Evolutionary conservation across 2,797 vertebrate genomes (phyloP).

Genomic region (Siniperca obscura): DNA sequence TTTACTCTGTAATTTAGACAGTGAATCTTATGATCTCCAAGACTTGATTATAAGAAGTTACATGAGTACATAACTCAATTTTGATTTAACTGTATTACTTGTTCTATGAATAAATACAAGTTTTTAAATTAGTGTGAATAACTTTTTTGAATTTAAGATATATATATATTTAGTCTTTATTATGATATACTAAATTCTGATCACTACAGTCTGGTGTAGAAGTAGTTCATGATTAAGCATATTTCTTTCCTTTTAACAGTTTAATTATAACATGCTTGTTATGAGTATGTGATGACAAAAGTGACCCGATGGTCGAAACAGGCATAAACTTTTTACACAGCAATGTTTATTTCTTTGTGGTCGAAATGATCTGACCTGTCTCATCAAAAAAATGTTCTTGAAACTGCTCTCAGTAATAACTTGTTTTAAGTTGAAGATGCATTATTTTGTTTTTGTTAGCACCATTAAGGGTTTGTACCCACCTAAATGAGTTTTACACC

Average conservation of each 20-base stretch:
- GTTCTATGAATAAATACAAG: neutral
- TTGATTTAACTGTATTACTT: neutral
- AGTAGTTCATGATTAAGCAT: too few relatives aligned
- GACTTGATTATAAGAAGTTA: neutral
- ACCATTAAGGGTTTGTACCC: slow-evolving; percentile 23
- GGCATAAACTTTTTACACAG: neutral
- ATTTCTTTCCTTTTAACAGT: too few relatives aligned
- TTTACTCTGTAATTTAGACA: neutral
- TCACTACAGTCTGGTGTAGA: too few relatives aligned
- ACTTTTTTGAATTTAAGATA: neutral
- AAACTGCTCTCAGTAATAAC: neutral
- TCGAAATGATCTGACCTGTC: too few relatives aligned
- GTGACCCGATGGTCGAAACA: neutral
- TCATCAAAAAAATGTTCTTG: neutral
- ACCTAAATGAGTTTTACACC: slow-evolving; percentile 74
- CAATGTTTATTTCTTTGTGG: neutral
- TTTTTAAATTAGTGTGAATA: neutral
- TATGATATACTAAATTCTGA: neutral
- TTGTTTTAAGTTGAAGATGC: neutral
- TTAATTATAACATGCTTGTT: too few relatives aligned
- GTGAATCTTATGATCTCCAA: neutral
- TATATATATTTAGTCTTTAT: neutral
- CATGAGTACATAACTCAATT: neutral
- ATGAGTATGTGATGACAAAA: neutral
- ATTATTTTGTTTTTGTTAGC: too few relatives aligned